Evolutionary conservation across 2,888 invertebrate genomes (phyloP).

Genomic region (Mechanitis mazaeus): DNA sequence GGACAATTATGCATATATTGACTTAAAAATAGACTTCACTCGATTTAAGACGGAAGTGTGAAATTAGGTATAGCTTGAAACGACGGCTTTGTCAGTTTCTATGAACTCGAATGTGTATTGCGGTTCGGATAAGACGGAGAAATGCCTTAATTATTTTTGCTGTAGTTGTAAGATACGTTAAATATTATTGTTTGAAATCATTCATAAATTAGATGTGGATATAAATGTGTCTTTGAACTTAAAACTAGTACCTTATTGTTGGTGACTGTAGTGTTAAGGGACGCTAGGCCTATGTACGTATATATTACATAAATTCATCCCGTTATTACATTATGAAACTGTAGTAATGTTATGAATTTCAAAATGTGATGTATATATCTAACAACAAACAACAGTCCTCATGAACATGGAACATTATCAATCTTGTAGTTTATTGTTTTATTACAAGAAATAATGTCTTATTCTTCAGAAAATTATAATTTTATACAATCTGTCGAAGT

Average conservation of each 20-base stretch:
- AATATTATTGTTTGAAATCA: constrained; percentile 54
- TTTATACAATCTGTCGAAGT: too few species aligned
- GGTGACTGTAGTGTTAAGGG: too few species aligned
- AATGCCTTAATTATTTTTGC: constrained; percentile 74
- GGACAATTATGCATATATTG: constrained; percentile 1
- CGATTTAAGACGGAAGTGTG: constrained; percentile 12
- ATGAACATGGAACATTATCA: neutral
- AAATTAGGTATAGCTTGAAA: constrained; percentile 14
- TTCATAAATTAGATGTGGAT: constrained; percentile 1
- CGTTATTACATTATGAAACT: neutral
- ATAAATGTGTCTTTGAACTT: neutral
- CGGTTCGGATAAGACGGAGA: constrained; percentile 51
- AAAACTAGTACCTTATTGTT: neutral
- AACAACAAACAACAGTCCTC: neutral
- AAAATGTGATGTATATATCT: constrained; percentile 1
- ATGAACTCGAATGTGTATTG: constrained; percentile 29
- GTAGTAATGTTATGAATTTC: constrained; percentile 3
- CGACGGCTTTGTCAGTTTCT: constrained; percentile 27
- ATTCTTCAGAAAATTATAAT: too few species aligned
- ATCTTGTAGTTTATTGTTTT: neutral
- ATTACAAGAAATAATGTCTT: neutral
- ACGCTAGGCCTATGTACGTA: too few species aligned
- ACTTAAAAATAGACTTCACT: too few species aligned
- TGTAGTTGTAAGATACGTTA: constrained; percentile 62
- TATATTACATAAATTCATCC: neutral